Percentiles rank a stretch among this genome's conserved stretches.
These are phyloP conservation scores for Octodon degus DNA, from an alignment of 2,113 vertebrate genomes.

Conservation along the genomic window DNA sequence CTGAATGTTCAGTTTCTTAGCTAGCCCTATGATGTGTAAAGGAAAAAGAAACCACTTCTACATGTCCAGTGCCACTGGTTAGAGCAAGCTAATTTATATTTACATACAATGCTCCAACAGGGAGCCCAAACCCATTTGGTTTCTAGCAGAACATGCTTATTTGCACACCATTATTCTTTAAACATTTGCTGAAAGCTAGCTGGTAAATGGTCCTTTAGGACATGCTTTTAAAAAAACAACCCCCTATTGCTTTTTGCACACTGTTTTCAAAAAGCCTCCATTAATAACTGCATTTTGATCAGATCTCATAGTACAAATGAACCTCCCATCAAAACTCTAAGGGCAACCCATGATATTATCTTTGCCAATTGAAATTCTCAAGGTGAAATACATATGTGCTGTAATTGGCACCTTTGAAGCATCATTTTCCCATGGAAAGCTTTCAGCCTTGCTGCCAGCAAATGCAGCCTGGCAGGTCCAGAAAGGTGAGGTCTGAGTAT, in stretches of 20 bases:
- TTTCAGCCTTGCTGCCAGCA: conserved; percentile 71
- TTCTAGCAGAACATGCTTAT: conserved; percentile 67
- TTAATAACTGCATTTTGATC: conserved; percentile 77
- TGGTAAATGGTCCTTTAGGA: conserved; percentile 75
- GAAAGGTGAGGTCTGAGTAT: conserved; percentile 71
- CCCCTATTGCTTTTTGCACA: conserved; percentile 59
- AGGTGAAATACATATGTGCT: conserved; percentile 58
- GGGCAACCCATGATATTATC: conserved; percentile 79
- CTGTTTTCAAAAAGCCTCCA: conserved; percentile 74
- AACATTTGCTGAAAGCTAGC: conserved; percentile 65
- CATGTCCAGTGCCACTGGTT: neutral
- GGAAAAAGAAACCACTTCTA: neutral
- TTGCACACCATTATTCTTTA: conserved; percentile 68
- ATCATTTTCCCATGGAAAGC: conserved; percentile 68
- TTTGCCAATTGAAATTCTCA: conserved; percentile 77
- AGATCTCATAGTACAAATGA: conserved; percentile 76
- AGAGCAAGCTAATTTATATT: conserved; percentile 65
- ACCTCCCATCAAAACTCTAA: conserved; percentile 76
- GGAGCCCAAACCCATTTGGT: conserved; percentile 51
- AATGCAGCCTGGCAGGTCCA: conserved; percentile 68
- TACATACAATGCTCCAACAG: neutral
- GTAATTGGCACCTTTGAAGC: conserved; percentile 69
- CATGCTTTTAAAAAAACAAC: conserved; percentile 70
- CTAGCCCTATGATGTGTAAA: neutral
- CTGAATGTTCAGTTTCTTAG: neutral